Evolutionary conservation across 2,113 vertebrate genomes (phyloP).

Genomic region (Mormyrus lacerda): DNA sequence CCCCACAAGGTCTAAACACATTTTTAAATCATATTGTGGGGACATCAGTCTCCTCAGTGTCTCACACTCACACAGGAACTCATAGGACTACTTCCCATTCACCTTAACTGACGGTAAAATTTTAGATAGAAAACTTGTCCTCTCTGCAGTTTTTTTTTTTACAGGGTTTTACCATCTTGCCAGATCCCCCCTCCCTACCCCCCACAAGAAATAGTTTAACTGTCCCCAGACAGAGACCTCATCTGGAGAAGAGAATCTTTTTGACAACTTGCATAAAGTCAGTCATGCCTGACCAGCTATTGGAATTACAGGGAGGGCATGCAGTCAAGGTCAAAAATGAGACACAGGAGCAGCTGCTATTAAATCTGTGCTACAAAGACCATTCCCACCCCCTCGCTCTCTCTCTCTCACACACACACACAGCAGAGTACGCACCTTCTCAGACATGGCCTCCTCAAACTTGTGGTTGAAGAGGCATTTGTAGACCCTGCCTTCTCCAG

Average conservation of each 20-base stretch:
- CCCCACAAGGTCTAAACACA: neutral
- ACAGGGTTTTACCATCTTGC: neutral
- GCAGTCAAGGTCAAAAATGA: neutral
- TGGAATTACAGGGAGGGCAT: neutral
- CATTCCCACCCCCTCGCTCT: neutral
- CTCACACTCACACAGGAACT: neutral
- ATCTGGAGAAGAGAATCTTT: conserved; percentile 2
- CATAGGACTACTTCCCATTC: neutral
- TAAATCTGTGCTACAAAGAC: neutral
- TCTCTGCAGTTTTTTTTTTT: neutral
- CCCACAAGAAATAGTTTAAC: neutral
- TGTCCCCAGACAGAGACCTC: neutral
- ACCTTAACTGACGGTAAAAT: neutral
- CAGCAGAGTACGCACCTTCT: conserved; percentile 61
- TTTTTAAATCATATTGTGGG: neutral
- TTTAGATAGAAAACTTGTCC: neutral
- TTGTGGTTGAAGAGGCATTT: conserved; percentile 99
- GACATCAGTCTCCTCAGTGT: neutral
- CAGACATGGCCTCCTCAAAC: conserved; percentile 96
- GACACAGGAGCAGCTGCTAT: neutral
- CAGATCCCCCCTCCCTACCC: neutral
- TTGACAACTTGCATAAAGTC: neutral
- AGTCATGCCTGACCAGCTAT: neutral
- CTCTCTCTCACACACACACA: neutral
- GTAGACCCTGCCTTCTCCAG: conserved; percentile 91